phyloP scores from a whole-genome alignment of 2,888 invertebrate species.

The Catotricha subobsoleta region DNA sequence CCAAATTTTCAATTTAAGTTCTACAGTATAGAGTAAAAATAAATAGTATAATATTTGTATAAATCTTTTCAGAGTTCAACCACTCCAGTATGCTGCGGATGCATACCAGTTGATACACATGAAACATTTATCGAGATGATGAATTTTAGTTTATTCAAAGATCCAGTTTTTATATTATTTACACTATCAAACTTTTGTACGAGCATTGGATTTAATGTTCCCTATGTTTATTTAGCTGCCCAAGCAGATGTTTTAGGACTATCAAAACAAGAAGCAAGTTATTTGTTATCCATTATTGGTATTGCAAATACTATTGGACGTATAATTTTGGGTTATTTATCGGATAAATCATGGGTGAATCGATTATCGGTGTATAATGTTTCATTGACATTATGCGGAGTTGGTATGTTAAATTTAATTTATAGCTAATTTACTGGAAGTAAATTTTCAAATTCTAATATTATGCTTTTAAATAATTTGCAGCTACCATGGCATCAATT shows the following conservation, averaged over 20 bases:
- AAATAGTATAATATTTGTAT: background rate
- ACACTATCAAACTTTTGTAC: conserved; percentile 73
- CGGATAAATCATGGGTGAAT: conserved; percentile 82
- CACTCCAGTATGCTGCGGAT: conserved; percentile 31
- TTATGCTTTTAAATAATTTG: conserved; percentile 11
- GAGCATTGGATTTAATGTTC: conserved; percentile 86
- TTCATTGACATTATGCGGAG: conserved; percentile 73
- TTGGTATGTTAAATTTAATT: too few species aligned
- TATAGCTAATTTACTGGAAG: too few species aligned
- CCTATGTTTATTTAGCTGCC: conserved; percentile 70
- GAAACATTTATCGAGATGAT: conserved; percentile 65
- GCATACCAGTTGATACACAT: conserved; percentile 47
- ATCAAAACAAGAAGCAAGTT: conserved; percentile 39
- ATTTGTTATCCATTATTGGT: conserved; percentile 64
- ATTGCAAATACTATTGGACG: conserved; percentile 79
- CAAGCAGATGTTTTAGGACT: conserved; percentile 46
- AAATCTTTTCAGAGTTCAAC: conserved; percentile 4
- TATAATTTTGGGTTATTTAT: conserved; percentile 68
- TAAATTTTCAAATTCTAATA: too few species aligned
- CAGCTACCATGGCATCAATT: conserved; percentile 66
- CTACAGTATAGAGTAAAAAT: background rate
- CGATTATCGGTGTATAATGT: conserved; percentile 76
- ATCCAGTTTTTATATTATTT: conserved; percentile 77
- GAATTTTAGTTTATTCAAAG: conserved; percentile 64
- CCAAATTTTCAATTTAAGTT: background rate